Percentiles rank a stretch among this genome's conserved stretches.
Evolutionary conservation across 2,113 vertebrate genomes (phyloP).

Genomic region (Chamaea fasciata): DNA sequence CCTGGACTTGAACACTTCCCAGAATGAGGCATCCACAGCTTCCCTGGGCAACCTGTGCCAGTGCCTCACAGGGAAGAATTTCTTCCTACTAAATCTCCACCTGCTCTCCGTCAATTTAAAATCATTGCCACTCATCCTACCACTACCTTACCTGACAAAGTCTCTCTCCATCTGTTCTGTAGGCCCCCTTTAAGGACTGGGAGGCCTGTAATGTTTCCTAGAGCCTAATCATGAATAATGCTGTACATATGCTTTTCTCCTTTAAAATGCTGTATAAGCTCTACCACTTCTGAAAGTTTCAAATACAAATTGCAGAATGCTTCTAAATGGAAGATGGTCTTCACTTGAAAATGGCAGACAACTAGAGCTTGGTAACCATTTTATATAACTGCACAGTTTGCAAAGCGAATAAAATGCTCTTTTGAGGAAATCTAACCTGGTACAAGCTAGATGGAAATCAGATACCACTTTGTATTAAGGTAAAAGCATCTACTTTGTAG

Average conservation of each 20-base stretch:
- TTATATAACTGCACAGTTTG: background rate
- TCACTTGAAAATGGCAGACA: background rate
- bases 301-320: background rate
- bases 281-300: background rate
- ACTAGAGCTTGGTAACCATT: background rate
- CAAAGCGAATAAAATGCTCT: background rate
- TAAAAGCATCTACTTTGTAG: background rate
- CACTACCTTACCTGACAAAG: background rate
- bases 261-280: background rate
- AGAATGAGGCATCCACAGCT: background rate
- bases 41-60: background rate
- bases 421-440: background rate
- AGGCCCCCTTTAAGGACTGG: background rate
- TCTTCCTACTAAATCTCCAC: background rate
- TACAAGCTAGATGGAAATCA: background rate
- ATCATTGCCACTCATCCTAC: background rate
- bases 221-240: background rate
- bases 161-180: background rate
- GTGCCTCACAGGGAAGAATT: background rate
- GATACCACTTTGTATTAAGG: background rate
- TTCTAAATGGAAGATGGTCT: background rate
- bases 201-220: background rate
- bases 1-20: background rate
- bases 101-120: background rate
- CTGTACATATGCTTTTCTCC: background rate